Conservation (phyloP, 2,888 invertebrate species). For the Oegoconia quadripuncta region DNA sequence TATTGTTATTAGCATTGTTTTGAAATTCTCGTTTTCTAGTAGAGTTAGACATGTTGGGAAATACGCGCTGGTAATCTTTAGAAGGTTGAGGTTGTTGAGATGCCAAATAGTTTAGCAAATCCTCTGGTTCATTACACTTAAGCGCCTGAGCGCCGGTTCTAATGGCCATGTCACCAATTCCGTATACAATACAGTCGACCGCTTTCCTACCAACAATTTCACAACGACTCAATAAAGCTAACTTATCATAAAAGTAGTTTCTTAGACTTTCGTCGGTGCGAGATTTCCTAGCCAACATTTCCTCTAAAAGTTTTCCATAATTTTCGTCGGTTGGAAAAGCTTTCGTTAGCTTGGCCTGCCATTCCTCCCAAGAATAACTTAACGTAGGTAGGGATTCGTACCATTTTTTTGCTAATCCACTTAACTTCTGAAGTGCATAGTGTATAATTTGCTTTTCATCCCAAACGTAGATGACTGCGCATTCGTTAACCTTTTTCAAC, state of each 20-base stretch:
- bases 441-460: conserved; percentile 17
- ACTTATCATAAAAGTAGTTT: conserved; percentile 19
- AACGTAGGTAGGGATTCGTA: conserved; percentile 14
- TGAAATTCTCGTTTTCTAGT: no score
- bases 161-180: conserved; percentile 16
- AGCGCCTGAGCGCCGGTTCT: conserved; percentile 16
- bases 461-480: conserved; percentile 15
- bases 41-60: no score
- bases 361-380: conserved; percentile 17
- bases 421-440: conserved; percentile 17
- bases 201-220: conserved; percentile 17
- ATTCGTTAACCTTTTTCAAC: conserved; percentile 13
- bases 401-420: conserved; percentile 19
- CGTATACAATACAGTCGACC: conserved; percentile 22
- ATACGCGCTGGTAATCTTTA: background rate
- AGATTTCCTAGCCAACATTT: conserved; percentile 13
- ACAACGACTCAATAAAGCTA: conserved; percentile 16
- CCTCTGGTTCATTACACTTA: conserved; percentile 18
- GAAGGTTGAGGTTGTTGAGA: background rate
- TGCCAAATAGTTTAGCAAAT: conserved; percentile 13
- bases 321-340: conserved; percentile 21
- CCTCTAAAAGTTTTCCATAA: conserved; percentile 17
- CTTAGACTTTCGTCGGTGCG: conserved; percentile 10
- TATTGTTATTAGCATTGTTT: background rate
- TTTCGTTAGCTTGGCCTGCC: conserved; percentile 17